Evolutionary conservation across 2,888 invertebrate species (phyloP), one percentile per base, ranked within the genome.

Genomic region (Hoplodrina blanda): DNA sequence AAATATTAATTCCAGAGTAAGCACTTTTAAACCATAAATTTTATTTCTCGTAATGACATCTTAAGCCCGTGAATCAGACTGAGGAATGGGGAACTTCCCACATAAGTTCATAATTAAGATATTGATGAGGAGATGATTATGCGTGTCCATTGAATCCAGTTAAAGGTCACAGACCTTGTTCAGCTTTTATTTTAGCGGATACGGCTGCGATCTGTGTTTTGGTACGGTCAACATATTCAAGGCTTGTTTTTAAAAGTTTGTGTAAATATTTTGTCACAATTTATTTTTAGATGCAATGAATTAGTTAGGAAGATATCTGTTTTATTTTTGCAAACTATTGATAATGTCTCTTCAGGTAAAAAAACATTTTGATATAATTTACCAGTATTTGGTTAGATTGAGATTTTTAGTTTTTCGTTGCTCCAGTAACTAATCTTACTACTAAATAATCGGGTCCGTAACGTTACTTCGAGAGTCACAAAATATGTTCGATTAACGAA

Each of bases 111-210:
- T 76, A 81, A 85, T 86, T 82, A 85, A 83, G 82, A 85, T 83
- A 85, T 87, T 80, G 82, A 80, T 80, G 84, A 82, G 78, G 77
- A 71, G 82, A 85, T 85, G 77, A 83, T 87, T 85, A 84, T 86
- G 84, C 83, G 85, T 83, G 87, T 88, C 86, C 85, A 89, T 89
- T 88, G 90, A 90, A 90, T 90, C 88, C 89, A 88, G 88, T 89
- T 87, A 91, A 89, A 87, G 93, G 91, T 91, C 92, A 88, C 85
- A 76, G 89, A 91, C 90, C 92, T 89, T 88, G 87, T 83, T 81
- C 83, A 87, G 87, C 86, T 91, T 93, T 94, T 94, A 91, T 94
- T 95, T 93, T 90, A 89, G 88, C 90, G 89, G 91, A 90, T 85
- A 86, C 89, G 85, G 83, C 88, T 88, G 89, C 88, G 90, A 91